phyloP scores from a whole-genome alignment of 2,797 vertebrate genomes.

The Amazona ochrocephala region DNA sequence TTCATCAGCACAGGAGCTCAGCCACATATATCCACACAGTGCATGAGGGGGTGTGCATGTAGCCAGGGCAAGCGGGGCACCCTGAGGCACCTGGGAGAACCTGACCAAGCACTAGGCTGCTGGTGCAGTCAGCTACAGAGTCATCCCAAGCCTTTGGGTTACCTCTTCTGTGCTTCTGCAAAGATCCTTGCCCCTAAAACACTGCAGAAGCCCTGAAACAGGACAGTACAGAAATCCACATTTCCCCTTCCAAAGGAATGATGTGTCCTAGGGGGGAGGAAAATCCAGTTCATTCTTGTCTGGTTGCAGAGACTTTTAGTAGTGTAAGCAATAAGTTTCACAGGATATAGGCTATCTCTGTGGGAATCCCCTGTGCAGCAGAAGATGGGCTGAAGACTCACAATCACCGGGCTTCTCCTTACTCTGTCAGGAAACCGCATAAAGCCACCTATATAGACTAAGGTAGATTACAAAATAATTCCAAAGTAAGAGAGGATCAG shows the following conservation, averaged over 20 bases:
- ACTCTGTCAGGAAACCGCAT: not conserved
- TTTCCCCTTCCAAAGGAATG: not conserved
- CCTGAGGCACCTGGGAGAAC: not conserved
- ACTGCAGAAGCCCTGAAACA: not conserved
- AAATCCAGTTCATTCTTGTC: not conserved
- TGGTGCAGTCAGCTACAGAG: not conserved
- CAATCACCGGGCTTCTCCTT: not conserved
- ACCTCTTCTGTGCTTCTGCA: not conserved
- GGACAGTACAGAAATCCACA: not conserved
- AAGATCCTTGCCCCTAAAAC: not conserved
- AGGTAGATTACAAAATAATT: not conserved
- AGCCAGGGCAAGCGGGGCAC: accelerated
- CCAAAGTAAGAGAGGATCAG: not conserved
- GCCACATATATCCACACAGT: not conserved
- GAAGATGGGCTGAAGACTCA: not conserved
- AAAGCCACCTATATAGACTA: not conserved
- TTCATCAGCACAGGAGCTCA: not conserved
- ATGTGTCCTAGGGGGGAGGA: not conserved
- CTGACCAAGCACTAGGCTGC: not conserved
- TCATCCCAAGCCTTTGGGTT: not conserved
- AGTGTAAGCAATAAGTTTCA: not conserved
- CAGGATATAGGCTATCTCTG: not conserved
- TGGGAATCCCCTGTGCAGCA: not conserved
- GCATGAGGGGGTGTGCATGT: accelerated
- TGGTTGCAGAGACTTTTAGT: not conserved